Evolutionary conservation across 2,113 vertebrate genomes (phyloP), one percentile per base, ranked within the genome.

Genomic region (Cairina moschata): DNA sequence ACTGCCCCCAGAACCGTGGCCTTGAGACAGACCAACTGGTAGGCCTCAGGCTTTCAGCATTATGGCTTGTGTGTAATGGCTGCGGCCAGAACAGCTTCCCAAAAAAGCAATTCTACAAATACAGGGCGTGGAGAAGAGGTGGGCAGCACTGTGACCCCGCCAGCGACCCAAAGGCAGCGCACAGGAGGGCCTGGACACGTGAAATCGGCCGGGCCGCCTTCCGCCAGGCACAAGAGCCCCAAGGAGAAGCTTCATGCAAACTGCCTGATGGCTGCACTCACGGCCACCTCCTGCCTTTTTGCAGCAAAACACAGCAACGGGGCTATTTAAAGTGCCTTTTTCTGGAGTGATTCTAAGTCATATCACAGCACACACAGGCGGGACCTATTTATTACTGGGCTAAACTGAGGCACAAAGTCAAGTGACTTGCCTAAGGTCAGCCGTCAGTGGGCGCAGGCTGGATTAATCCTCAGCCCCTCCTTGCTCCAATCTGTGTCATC

Each of bases 381-480:
- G 80, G 91, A 65, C 38, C 58, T 56, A 52, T 74, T 91, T 93
- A 86, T 55, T 73, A 36, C 58, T 2, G 21, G 81, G 79, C 94
- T 92, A 63, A 97, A 83, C 25, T 6, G 59, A 87, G 73, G 88
- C 60, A 80, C 56, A 62, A 89, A 91, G 75, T 94, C 84, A 73
- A 79, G 75, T 26, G 86, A 91, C 56, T 81, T 32, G 48, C 34
- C 67, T 77, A 44, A 93, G 71, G 93, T 94, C 90, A 94, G 28
- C 42, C 23, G 1, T 42, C 80, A 56, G 34, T 5, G 6, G 75
- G 89, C 52, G 89, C 59, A 84, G 90, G 58, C 84, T 2, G 0
- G 40, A 58, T 92, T 94, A 85, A 80, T 68, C 69, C 55, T 72
- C 28, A 17, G 20, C 54, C 52, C 56, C 44, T 69, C 32, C 8